Evolutionary conservation across 2,797 vertebrate species (phyloP), one percentile per base, ranked within the genome.

Genomic region (Oryzias sinensis): DNA sequence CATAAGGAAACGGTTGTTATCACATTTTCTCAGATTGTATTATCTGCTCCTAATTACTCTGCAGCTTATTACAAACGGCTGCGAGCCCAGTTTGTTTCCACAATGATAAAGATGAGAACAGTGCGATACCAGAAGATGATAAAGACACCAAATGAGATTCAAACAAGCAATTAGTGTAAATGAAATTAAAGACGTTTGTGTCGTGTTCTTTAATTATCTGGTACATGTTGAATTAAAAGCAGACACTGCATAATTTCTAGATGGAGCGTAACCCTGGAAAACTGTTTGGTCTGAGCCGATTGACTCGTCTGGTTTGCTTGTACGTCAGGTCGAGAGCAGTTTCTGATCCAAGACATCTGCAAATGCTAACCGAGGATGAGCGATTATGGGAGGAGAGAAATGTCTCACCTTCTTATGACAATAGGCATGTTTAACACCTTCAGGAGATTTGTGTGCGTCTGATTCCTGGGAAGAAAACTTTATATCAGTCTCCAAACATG

Each of bases 161-260:
- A 64, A 47, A 59, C 2, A 18, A 43, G 20, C 64, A 2, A 68
- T 80, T 62, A 68, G 48, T 62, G 63, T 16, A 46, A 59, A 75
- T 41, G 65, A 69, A 53, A 69, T 75, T 40, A 60, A 49, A 66
- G 27, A 47, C 56, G 42, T 1, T 6, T 42, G 58, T 56, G 48
- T 65, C 52, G 49, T 49, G 54, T 56, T 65, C 43, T 47, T 74
- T 60, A 29, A 72, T 74, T 62, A 63, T 72, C 49, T 72, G 45
- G n/a, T 58, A 75, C 42, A 45, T 0, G n/a, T 2, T 6, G 51
- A 51, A 49, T 65, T 55, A 51, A 41, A 65, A 56, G 20, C 9
- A 11, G 2, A 1, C 1, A 4, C n/a, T 64, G 70, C 54, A 70
- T 70, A n/a, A 64, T 53, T 70, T 50, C 45, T 3, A 7, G 47